Evolutionary conservation across 2,113 vertebrate genomes (phyloP), one percentile per base, ranked within the genome.

Genomic region (Leucosticte australis): DNA sequence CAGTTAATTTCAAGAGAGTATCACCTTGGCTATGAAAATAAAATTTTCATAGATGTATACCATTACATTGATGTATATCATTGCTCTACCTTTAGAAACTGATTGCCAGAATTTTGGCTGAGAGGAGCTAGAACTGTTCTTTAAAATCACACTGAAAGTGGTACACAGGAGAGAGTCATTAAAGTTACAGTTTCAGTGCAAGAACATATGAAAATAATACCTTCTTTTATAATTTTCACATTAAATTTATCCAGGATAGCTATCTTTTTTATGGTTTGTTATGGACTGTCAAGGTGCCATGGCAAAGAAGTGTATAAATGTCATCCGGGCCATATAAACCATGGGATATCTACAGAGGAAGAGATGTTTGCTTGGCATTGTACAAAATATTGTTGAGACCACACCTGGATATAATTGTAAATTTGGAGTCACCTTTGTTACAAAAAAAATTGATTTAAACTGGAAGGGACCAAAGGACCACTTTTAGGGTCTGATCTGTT

Each of bases 281-380:
- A 30, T 4, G 31, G 33, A 50, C 41, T 78, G 7, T n/a, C 17
- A 60, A 10, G 24, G 7, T 68, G 37, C 15, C 19, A 1, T 28
- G 22, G 21, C 0, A 0, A 87, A 65, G 26, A 31, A 68, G 5
- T 4, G 1, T 52, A 7, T 71, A 71, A 41, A 56, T 76, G 4
- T 63, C 31, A 82, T 56, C 27, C 77, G 82, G 49, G 10, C n/a
- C 26, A 11, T 49, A 7, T n/a, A 79, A 79, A 5, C 19, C 28
- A 49, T 5, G 1, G 27, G 24, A 30, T 73, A 30, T 10, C 67
- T 73, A 46, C 20, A 67, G 15, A 67, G 30, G 57, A 86, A 46
- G 24, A 57, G 37, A 47, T 41, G 37, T 90, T 79, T 93, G 42
- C 27, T 37, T 94, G 44, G 20, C 22, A 13, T 46, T 70, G 37